phyloP scores from a whole-genome alignment of 2,888 invertebrate species.

The Cremastobaeus sp. region DNA sequence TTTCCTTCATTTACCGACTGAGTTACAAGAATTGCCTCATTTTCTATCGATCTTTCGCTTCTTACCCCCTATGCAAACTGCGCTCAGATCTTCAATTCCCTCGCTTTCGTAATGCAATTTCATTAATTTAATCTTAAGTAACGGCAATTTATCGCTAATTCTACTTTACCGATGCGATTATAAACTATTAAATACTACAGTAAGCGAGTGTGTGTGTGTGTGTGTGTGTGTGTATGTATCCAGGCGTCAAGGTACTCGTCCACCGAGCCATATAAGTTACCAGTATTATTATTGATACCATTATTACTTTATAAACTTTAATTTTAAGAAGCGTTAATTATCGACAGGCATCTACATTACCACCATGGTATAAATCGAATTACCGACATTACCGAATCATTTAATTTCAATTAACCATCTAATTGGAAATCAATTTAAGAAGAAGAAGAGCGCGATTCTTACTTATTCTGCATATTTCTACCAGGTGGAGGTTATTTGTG shows the following conservation, averaged over 20 bases:
- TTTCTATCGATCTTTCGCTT: no score
- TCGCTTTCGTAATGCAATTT: neutral
- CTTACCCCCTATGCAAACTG: no score
- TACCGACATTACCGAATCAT: neutral
- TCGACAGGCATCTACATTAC: conserved; percentile 4
- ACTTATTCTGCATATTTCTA: no score
- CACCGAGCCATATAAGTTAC: conserved; percentile 77
- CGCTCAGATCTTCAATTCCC: no score
- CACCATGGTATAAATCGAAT: neutral
- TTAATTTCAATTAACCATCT: no score
- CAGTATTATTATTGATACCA: conserved; percentile 76
- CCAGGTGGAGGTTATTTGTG: no score
- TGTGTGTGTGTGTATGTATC: conserved; percentile 57
- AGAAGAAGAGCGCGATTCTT: no score
- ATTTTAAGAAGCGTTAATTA: conserved; percentile 26
- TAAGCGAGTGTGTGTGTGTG: conserved; percentile 17
- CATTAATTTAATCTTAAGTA: neutral
- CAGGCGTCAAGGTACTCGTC: conserved; percentile 68
- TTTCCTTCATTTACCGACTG: neutral
- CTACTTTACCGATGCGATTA: conserved; percentile 13
- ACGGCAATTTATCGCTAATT: neutral
- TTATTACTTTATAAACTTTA: conserved; percentile 17
- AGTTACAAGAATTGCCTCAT: no score
- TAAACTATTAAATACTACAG: conserved; percentile 18
- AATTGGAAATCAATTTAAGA: no score